phyloP scores from a whole-genome alignment of 2,113 vertebrate genomes.

The Cheirogaleus medius region DNA sequence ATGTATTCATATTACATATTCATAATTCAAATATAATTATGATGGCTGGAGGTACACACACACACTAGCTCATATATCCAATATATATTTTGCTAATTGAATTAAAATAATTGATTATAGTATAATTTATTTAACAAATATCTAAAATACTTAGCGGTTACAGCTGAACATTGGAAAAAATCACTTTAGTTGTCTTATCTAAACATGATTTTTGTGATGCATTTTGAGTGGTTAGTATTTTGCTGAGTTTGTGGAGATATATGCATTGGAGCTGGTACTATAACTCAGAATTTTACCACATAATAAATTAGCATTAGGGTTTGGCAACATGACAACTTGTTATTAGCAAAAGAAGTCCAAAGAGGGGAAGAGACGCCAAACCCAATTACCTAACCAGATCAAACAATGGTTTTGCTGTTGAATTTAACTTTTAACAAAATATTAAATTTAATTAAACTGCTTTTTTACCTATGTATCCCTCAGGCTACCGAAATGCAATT shows the following conservation, averaged over 20 bases:
- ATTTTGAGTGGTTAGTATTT: constrained; percentile 30
- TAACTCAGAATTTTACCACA: background rate
- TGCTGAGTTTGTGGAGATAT: background rate
- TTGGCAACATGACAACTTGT: background rate
- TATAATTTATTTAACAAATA: background rate
- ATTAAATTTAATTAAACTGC: constrained; percentile 8
- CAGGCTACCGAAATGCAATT: constrained; percentile 2
- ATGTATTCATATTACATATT: background rate
- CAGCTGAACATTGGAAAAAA: background rate
- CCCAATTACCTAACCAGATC: background rate
- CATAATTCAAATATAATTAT: background rate
- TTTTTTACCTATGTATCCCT: background rate
- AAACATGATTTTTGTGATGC: background rate
- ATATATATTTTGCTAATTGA: constrained; percentile 2
- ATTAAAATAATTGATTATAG: constrained; percentile 13
- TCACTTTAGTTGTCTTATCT: background rate
- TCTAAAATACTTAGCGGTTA: background rate
- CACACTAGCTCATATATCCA: background rate
- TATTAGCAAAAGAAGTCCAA: background rate
- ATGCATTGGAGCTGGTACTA: background rate
- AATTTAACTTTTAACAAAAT: constrained; percentile 41
- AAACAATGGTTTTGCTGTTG: background rate
- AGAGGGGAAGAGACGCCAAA: background rate
- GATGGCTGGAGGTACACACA: background rate
- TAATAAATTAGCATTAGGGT: background rate